Conservation (phyloP, 2,888 invertebrate species). For the Spodoptera picta region DNA sequence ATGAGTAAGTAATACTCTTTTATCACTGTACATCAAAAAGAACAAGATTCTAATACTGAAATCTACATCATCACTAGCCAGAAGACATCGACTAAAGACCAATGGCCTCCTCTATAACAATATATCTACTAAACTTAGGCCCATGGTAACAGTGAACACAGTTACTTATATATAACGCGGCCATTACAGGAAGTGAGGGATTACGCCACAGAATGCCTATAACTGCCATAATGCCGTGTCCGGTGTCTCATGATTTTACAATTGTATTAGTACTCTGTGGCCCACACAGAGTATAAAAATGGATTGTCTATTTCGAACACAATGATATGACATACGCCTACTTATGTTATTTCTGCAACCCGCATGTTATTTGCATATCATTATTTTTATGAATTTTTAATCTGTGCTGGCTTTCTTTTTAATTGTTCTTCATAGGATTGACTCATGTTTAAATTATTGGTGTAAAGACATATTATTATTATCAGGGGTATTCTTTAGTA, state of each 20-base stretch:
- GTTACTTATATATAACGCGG: constrained; percentile 27
- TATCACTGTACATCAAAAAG: no score
- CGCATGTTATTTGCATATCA: constrained; percentile 16
- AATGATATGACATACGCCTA: constrained; percentile 37
- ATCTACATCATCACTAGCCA: no score
- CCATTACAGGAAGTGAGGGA: constrained; percentile 43
- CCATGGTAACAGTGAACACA: no score
- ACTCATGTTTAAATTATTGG: no score
- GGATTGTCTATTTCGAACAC: constrained; percentile 34
- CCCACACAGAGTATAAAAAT: constrained; percentile 20
- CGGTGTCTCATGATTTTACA: constrained; percentile 42
- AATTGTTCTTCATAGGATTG: neutral
- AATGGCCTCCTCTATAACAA: no score
- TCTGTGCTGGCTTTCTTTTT: neutral
- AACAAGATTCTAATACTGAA: no score
- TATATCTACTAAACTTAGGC: no score
- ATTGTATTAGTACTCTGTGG: constrained; percentile 28
- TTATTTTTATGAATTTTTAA: constrained; percentile 13
- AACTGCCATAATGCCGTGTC: constrained; percentile 52
- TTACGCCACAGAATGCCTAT: constrained; percentile 49
- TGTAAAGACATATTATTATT: no score
- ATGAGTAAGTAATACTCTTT: no score
- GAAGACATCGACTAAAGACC: no score
- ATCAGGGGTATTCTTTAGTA: no score
- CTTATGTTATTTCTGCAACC: constrained; percentile 12